Base-by-base conservation (phyloP, 2,797 vertebrate genomes). In the Choloepus didactylus region DNA sequence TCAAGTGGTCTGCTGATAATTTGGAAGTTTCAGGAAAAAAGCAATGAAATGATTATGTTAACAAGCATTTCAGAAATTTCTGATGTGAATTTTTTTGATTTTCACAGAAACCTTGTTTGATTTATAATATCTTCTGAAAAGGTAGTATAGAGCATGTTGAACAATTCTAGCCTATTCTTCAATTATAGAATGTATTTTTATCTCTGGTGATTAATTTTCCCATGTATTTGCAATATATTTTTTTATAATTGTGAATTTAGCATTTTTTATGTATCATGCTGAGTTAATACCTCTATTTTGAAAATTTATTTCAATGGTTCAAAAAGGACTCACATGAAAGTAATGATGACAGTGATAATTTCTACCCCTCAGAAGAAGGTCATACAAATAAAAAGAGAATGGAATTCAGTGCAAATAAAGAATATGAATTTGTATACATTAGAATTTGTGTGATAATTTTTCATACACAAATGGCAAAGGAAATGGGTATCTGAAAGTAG, bases 241-340 rank as follows among this genome's bases (percentile, higher is more conserved):
- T 79, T 82, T 89, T 75, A 27, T 87, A 69, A 94, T 82, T 79
- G n/a, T 41, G 56, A 92, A 84, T 87, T 95, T 87, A 60, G 18
- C 70, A 87, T 87, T 90, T 93, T 94, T 72, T 93, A 29, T 77
- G 41, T 82, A 73, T 67, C 89, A 85, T 11, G 14, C 89, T 82
- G 92, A 93, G 77, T 79, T 88, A 89, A 93, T 87, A 84, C 9
- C n/a, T 44, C 31, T 15, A 46, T 91, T 91, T 10, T 87, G 76
- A 87, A 92, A 94, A 91, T 95, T 76, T 93, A 76, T 62, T 87
- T 92, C 95, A 93, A 54, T 62, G n/a, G 15, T 27, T 95, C 89
- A 59, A 46, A 96, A 91, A 89, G 87, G 3, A 2, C 25, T 90
- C 88, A 64, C 77, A 70, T 96, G 89, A 95, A 93, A 82, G 85